phyloP scores from a whole-genome alignment of 2,888 invertebrate genomes.

The Drosophila niveifrons region DNA sequence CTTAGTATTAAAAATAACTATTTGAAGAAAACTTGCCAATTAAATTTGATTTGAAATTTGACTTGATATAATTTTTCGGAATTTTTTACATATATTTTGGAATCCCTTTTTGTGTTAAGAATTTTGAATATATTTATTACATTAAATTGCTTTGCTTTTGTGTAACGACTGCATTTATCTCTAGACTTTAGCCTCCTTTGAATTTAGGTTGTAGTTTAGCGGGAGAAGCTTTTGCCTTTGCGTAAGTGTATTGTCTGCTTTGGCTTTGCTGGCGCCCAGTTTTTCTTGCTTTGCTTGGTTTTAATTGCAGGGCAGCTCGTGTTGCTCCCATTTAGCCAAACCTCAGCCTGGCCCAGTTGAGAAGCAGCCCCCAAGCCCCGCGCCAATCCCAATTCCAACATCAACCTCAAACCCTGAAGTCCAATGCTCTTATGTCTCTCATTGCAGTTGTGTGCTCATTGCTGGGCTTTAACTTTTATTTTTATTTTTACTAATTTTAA shows the following conservation, averaged over 20 bases:
- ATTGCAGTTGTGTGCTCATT: conserved; percentile 33
- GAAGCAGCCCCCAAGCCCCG: neutral
- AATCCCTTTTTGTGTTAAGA: too few species aligned
- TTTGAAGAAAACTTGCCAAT: too few species aligned
- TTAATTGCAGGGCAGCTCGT: conserved; percentile 67
- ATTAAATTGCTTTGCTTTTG: neutral
- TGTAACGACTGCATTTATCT: neutral
- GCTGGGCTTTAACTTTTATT: conserved; percentile 62
- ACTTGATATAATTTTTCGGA: too few species aligned
- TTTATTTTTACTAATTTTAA: conserved; percentile 69
- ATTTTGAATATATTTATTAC: too few species aligned
- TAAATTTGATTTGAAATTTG: too few species aligned
- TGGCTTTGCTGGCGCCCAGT: neutral
- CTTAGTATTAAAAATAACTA: too few species aligned
- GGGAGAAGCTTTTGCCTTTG: neutral
- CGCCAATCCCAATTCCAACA: neutral
- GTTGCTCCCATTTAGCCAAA: conserved; percentile 59
- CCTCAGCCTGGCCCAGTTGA: conserved; percentile 34
- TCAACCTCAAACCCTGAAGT: neutral
- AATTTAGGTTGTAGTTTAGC: neutral
- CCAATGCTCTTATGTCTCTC: neutral
- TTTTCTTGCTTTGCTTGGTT: conserved; percentile 25
- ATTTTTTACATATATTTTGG: too few species aligned
- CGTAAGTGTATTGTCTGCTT: neutral
- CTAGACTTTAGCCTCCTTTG: neutral